phyloP scores from a whole-genome alignment of 2,113 vertebrate genomes.

The Sinosuthora webbiana region DNA sequence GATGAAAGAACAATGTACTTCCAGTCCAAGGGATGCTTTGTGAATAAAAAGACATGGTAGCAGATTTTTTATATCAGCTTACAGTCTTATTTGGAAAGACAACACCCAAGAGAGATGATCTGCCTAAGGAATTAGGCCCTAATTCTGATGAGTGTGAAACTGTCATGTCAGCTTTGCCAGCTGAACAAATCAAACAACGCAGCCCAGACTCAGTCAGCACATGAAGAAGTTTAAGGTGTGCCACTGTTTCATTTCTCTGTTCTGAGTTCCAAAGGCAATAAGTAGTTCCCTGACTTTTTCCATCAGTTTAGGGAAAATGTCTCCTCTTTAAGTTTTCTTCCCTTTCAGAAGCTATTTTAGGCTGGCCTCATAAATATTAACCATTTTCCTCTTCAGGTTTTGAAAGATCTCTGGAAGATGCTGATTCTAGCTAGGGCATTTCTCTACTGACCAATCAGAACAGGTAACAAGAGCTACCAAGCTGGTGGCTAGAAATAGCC shows the following conservation, averaged over 20 bases:
- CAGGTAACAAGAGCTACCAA: not conserved
- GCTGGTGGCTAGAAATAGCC: not conserved
- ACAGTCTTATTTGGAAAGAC: not conserved
- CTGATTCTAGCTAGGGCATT: not conserved
- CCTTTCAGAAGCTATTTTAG: not conserved
- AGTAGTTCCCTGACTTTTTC: not conserved
- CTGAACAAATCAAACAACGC: not conserved
- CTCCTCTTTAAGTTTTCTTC: not conserved
- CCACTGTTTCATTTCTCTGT: not conserved
- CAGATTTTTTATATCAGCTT: not conserved
- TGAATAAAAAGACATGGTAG: not conserved
- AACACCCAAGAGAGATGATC: not conserved
- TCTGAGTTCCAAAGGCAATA: not conserved
- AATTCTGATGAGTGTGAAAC: conserved; percentile 20
- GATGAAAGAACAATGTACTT: not conserved
- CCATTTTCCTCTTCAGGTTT: not conserved
- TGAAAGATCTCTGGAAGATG: not conserved
- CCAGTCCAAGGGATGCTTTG: not conserved
- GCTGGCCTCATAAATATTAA: not conserved
- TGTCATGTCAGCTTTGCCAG: conserved; percentile 40
- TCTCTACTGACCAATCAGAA: not conserved
- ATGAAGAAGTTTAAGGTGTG: not conserved
- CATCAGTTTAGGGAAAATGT: not conserved
- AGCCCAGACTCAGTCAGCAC: not conserved
- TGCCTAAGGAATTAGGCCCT: conserved; percentile 19